Conservation (phyloP, 2,888 invertebrate genomes). For the Aphodius sticticus region DNA sequence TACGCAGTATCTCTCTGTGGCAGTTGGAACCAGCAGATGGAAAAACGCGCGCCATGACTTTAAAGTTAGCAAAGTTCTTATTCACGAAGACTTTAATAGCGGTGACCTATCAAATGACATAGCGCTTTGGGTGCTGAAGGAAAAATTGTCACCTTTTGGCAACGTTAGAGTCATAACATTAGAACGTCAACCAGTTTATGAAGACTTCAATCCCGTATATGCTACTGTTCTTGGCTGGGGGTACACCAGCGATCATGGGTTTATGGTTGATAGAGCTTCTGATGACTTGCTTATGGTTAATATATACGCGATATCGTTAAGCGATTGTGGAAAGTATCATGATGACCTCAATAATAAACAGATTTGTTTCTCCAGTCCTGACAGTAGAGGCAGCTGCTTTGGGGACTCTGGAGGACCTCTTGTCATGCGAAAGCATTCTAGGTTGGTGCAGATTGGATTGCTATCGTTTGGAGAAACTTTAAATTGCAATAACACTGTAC, state of each 20-base stretch:
- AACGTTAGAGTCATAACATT: neutral
- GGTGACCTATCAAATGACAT: constrained; percentile 44
- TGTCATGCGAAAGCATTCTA: constrained; percentile 10
- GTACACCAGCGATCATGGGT: neutral
- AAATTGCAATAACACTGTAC: constrained; percentile 43
- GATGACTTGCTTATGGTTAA: constrained; percentile 7
- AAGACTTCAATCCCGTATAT: neutral
- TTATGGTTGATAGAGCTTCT: neutral
- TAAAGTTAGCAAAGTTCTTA: constrained; percentile 38
- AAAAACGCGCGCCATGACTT: neutral
- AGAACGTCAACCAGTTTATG: neutral
- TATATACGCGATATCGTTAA: neutral
- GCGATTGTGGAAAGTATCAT: neutral
- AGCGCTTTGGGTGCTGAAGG: constrained; percentile 44
- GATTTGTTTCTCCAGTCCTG: constrained; percentile 9
- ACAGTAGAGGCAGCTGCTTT: constrained; percentile 11
- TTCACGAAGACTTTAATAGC: constrained; percentile 43
- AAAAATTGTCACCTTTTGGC: neutral
- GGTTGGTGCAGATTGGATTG: constrained; percentile 38
- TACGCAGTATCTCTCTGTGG: constrained; percentile 40
- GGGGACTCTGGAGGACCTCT: constrained; percentile 34
- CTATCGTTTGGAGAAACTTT: constrained; percentile 48
- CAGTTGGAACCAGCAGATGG: constrained; percentile 39
- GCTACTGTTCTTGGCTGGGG: constrained; percentile 4
- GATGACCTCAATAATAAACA: neutral